Base-by-base conservation (phyloP, 2,113 vertebrate species). In the Verasper variegatus region DNA sequence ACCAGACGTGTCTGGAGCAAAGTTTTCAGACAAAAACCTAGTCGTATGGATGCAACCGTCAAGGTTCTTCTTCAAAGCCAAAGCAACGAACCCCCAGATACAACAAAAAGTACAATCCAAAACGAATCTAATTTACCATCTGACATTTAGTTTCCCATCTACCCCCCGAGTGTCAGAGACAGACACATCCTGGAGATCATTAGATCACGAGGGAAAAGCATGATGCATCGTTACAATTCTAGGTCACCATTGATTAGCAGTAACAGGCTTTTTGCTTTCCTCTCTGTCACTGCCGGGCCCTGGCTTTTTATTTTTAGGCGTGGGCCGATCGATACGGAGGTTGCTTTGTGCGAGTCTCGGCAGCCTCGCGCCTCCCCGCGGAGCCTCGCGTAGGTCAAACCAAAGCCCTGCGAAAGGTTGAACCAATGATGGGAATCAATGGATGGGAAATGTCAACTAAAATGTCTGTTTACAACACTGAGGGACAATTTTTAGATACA, bases 371-470 rank as follows among this genome's bases (percentile, higher is more conserved):
- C 63, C 82, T 82, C 83, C 84, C 86, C 3, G 55, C 2, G 66
- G 89, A 86, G 80, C 74, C 68, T 0, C 62, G 12, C 79, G 82
- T 86, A 88, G 93, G 90, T 93, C 92, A 91, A 77, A 76, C 42
- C 79, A 54, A 81, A 81, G 76, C 79, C 49, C 82, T 76, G 51
- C 20, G 17, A 89, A 92, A 93, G 91, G 91, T 92, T 86, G 88
- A 87, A 76, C 62, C 84, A 70, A 88, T 92, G 88, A 91, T 91
- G 80, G 87, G 79, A 91, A 92, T 93, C 92, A 88, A 87, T 92
- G 84, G 76, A 59, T 76, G 81, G 82, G 89, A 92, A 93, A 93
- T 92, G 91, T 93, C 91, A 92, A 55, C 84, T 81, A 85, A 78
- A 76, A 55, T 59, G 68, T 68, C 79, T 86, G 82, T 85, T 91